A percentile compares a stretch with the other conserved stretches of the same genome.
Conservation (phyloP, 2,113 vertebrate genomes). For the Poecilia latipinna region DNA sequence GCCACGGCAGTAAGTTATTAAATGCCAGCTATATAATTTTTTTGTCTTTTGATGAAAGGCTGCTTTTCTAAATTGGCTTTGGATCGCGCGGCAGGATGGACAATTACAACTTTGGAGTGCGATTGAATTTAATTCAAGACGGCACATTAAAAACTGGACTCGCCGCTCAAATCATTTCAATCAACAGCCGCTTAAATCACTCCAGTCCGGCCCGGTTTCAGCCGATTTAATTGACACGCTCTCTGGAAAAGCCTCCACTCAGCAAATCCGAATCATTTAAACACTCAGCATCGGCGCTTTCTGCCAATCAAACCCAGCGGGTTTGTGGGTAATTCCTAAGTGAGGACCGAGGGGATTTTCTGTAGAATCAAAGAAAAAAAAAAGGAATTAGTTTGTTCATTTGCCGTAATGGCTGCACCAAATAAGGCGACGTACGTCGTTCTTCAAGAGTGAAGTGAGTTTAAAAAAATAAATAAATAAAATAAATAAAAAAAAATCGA, state of each 20-base stretch:
- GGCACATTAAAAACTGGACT: slow-evolving; percentile 51
- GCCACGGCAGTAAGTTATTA: slow-evolving; percentile 13
- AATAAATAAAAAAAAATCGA: neutral
- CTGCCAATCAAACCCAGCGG: slow-evolving; percentile 36
- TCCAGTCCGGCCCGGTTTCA: slow-evolving; percentile 38
- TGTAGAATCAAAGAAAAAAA: slow-evolving; percentile 10
- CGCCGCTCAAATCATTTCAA: slow-evolving; percentile 51
- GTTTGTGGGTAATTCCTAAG: slow-evolving; percentile 23
- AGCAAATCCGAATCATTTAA: slow-evolving; percentile 56
- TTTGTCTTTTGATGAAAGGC: slow-evolving; percentile 6
- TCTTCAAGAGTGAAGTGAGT: neutral
- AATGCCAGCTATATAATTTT: neutral
- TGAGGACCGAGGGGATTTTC: slow-evolving; percentile 7
- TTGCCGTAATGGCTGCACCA: slow-evolving; percentile 11
- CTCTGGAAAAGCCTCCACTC: slow-evolving; percentile 45
- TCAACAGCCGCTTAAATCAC: slow-evolving; percentile 62
- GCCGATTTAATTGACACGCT: slow-evolving; percentile 46
- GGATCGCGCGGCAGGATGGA: slow-evolving; percentile 11
- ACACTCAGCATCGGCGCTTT: slow-evolving; percentile 12
- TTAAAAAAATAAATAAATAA: neutral
- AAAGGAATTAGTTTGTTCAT: slow-evolving; percentile 15
- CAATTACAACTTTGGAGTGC: slow-evolving; percentile 44
- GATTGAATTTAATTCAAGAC: slow-evolving; percentile 48
- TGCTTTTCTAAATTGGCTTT: slow-evolving; percentile 12
- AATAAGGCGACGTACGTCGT: neutral